phyloP scores from a whole-genome alignment of 2,797 vertebrate genomes.

The Emys orbicularis region DNA sequence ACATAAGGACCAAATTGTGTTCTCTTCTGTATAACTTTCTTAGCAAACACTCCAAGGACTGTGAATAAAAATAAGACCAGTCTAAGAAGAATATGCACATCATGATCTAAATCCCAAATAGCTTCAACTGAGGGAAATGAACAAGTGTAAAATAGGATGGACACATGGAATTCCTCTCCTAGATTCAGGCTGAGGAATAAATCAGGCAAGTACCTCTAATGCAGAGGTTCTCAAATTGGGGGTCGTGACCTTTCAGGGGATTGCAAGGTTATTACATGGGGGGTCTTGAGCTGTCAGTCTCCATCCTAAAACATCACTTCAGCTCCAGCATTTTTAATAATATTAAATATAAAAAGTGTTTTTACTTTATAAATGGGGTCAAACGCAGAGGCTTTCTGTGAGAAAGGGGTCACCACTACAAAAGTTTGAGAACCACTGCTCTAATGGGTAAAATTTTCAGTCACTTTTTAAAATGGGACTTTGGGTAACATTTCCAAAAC shows the following conservation, averaged over 20 bases:
- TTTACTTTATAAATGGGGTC: no score
- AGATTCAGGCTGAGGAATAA: neutral
- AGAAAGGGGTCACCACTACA: no score
- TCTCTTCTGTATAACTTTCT: constrained; percentile 77
- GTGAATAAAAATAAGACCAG: constrained; percentile 35
- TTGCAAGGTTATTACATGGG: no score
- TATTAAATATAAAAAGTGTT: no score
- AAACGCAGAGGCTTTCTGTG: no score
- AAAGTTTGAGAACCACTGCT: neutral
- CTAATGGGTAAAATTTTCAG: neutral
- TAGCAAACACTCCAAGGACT: constrained; percentile 77
- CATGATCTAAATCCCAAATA: neutral
- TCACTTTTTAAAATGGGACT: neutral
- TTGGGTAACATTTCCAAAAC: neutral
- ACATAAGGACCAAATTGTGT: constrained; percentile 77
- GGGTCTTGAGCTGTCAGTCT: no score
- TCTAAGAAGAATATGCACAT: constrained; percentile 18
- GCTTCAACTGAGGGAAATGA: constrained; percentile 6
- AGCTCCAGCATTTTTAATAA: no score
- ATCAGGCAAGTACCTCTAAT: neutral
- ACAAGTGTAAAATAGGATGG: neutral
- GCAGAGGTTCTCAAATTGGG: neutral
- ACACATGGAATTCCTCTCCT: neutral
- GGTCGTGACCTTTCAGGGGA: no score
- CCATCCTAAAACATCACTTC: no score